phyloP scores from a whole-genome alignment of 2,113 vertebrate species.

The Melanerpes formicivorus region DNA sequence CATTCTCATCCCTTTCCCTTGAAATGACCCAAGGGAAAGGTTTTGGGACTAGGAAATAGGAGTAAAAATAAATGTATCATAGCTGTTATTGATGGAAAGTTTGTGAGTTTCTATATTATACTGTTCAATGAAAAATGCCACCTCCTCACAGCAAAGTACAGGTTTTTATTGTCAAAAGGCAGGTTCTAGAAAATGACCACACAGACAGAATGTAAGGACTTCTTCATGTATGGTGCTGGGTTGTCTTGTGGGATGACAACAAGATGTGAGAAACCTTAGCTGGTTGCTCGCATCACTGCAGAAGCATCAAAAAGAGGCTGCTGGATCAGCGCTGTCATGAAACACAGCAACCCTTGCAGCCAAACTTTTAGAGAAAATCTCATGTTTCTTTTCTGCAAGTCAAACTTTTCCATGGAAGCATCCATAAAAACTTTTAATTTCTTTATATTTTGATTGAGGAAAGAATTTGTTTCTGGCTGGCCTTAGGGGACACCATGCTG shows the following conservation, averaged over 20 bases:
- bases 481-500: background rate
- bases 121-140: background rate
- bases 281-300: background rate
- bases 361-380: background rate
- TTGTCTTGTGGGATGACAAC: background rate
- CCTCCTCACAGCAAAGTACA: background rate
- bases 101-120: background rate
- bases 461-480: background rate
- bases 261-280: background rate
- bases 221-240: background rate
- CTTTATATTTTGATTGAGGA: background rate
- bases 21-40: background rate
- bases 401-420: background rate
- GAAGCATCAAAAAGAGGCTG: background rate
- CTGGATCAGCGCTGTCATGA: background rate
- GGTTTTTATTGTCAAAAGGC: background rate
- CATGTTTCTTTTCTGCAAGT: background rate
- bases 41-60: background rate
- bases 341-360: background rate
- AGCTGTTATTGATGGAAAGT: background rate
- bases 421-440: background rate
- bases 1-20: background rate
- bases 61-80: background rate
- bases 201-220: background rate
- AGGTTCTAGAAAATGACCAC: background rate